Base-by-base conservation (phyloP, 2,888 invertebrate species). In the Dryococelus australis region DNA sequence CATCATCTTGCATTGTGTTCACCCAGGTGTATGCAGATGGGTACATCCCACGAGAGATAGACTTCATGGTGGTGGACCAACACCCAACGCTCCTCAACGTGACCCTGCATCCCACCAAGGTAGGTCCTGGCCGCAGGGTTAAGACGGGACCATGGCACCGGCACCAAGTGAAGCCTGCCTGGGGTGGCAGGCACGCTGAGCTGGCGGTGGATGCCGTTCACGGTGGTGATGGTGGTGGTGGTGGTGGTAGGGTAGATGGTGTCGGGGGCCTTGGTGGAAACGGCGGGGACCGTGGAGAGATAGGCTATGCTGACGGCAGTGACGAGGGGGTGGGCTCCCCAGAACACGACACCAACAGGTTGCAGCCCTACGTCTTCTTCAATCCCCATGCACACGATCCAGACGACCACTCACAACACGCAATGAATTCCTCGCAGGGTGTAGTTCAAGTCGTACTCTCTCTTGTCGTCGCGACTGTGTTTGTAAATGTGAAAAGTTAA, bases 51-150 rank as follows among this genome's bases (percentile, higher is more conserved):
- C 95, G 96, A 90, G 97, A 98, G 92, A 94, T 97, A 43, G 97
- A 97, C 91, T 97, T 98, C 91, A 96, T 96, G 92, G 97, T 98
- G 13, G 95, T 96, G 85, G 97, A 97, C 89, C 95, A 96, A 90
- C 97, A 97, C 92, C 97, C 98, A 6, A 97, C 98, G 3, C 93
- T 96, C 86, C 93, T 98, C 84, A 98, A 98, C 92, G 95, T 98
- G 79, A 98, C 97, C 13, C 93, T 98, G 89, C 95, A 95, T 91
- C 95, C 96, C 86, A 95, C 95, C 78, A 96, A 96, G 95, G 97
- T 97, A 94, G 93, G 94, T 91, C 88, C 88, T 47, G 87, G 87
- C 53, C 87, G 28, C 84, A 83, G 65, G 84, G 28, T 85, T 8
- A 80, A 85, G 85, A 85, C 85, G 27, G 85, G 85, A 43, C 81